Base-by-base conservation (phyloP, 2,888 invertebrate species). In the Herminia tarsipennalis region DNA sequence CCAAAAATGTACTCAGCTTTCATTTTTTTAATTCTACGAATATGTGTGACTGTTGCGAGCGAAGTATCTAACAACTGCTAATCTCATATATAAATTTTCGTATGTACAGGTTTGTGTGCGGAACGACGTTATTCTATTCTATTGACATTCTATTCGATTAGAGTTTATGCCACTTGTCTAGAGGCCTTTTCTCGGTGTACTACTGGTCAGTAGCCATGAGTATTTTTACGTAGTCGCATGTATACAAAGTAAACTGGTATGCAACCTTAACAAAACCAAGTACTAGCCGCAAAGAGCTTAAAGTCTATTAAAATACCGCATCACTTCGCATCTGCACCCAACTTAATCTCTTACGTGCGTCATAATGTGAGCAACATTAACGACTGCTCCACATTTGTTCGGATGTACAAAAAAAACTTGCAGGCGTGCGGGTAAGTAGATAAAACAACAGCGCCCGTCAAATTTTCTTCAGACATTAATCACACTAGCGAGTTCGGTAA, bases 401-500 rank as follows among this genome's bases (percentile, higher is more conserved):
- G 55, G 59, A 64, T 54, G 51, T 71, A 57, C 74, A 85, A 88
- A 87, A 39, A 89, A 88, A n/a, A 88, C 65, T 60, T 71, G 69
- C 66, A 80, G 86, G 87, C 90, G 89, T 89, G 90, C 88, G 83
- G 89, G 82, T 90, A 91, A 91, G 88, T 91, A 91, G 83, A 86
- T 88, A 85, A 88, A 88, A 90, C 88, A 88, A 89, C 89, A 88
- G 86, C 88, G 83, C 83, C 87, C 88, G 83, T 89, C 90, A 86
- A 90, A 91, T 90, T 90, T 90, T 82, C 87, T 88, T 78, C 78
- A 78, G 83, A 83, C 90, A 90, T 90, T 90, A 90, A 90, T 90
- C 91, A 89, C 71, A 82, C 85, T 81, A 81, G 86, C 83, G 83
- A 81, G 81, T 84, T 86, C 86, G 80, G 85, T 88, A 85, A 83